phyloP scores from a whole-genome alignment of 2,888 invertebrate species.

The Lasioglossum pauxillum region DNA sequence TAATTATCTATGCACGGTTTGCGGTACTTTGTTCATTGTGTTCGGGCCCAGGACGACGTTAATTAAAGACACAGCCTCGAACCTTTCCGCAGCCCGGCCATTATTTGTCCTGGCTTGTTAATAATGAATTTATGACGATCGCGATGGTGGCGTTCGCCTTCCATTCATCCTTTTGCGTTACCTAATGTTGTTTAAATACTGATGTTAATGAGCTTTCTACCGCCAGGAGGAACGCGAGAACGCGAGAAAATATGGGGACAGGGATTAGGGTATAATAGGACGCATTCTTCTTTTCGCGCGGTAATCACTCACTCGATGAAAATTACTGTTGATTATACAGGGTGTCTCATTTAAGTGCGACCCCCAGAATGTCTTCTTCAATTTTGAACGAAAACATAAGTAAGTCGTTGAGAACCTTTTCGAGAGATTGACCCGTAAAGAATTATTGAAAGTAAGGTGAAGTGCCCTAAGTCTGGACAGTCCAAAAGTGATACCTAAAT shows the following conservation, averaged over 20 bases:
- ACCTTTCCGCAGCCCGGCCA: constrained; percentile 20
- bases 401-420: too few species aligned
- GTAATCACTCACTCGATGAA: neutral
- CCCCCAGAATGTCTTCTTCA: too few species aligned
- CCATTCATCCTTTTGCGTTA: neutral
- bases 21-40: constrained; percentile 62
- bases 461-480: too few species aligned
- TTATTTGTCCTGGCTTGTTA: constrained; percentile 44
- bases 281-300: neutral
- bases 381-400: too few species aligned
- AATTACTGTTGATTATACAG: too few species aligned
- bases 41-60: constrained; percentile 32
- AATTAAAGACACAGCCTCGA: constrained; percentile 50
- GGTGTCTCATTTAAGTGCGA: too few species aligned
- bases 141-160: neutral
- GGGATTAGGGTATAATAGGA: neutral
- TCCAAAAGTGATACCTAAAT: too few species aligned
- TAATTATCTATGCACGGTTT: constrained; percentile 65
- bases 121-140: constrained; percentile 44
- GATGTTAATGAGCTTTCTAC: neutral
- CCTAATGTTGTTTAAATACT: neutral
- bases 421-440: too few species aligned
- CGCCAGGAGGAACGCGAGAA: neutral
- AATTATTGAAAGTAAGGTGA: neutral
- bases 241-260: neutral